Conservation (phyloP, 1,140 invertebrate genomes). For the Ephestia elutella region DNA sequence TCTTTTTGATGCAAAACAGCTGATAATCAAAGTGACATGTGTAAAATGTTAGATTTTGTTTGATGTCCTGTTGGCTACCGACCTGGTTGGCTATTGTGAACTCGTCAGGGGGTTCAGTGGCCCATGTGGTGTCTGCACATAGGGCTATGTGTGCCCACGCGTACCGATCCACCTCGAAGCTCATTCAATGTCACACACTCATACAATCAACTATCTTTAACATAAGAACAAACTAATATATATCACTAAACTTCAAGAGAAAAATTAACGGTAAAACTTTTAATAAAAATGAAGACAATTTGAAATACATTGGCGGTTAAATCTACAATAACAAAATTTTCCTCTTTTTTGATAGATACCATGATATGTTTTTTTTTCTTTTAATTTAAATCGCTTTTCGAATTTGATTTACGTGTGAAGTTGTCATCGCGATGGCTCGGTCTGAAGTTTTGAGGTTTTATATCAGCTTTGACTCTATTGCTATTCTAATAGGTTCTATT, state of each 20-base stretch:
- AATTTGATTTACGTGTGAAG: constrained; percentile 49
- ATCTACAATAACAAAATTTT: constrained; percentile 71
- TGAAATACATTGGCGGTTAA: constrained; percentile 69
- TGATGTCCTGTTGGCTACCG: neutral
- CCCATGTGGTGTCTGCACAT: constrained; percentile 69
- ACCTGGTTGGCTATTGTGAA: constrained; percentile 69
- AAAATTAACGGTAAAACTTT: constrained; percentile 63
- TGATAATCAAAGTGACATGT: constrained; percentile 7
- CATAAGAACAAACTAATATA: constrained; percentile 61
- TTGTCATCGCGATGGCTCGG: constrained; percentile 62
- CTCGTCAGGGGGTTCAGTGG: constrained; percentile 61
- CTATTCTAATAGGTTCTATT: neutral
- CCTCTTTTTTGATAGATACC: constrained; percentile 68
- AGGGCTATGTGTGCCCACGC: constrained; percentile 69
- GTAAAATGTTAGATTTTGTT: neutral
- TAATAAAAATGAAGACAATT: constrained; percentile 69
- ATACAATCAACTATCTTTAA: constrained; percentile 61
- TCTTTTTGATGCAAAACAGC: constrained; percentile 17
- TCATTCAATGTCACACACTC: constrained; percentile 71
- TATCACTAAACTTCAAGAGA: constrained; percentile 63
- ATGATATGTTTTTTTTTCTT: constrained; percentile 65
- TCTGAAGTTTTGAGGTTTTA: constrained; percentile 21
- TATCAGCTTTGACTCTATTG: constrained; percentile 5
- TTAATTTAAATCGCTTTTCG: constrained; percentile 64
- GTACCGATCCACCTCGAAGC: constrained; percentile 67